Base-by-base conservation (phyloP, 2,113 vertebrate species). In the Melanerpes aurifrons region DNA sequence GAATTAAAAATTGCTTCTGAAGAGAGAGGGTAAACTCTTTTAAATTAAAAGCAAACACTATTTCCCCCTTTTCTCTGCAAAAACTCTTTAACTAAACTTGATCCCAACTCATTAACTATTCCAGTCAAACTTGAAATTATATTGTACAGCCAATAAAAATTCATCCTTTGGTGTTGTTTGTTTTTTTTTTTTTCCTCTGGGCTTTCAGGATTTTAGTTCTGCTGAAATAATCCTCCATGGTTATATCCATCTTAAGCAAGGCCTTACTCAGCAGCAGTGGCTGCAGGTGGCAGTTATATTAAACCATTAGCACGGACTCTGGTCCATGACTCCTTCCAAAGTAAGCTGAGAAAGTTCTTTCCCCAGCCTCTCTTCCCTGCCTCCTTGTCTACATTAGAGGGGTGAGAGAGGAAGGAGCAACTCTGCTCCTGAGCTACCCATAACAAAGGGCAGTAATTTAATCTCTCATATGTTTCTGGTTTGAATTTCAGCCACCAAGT, bases 41-140 rank as follows among this genome's bases (percentile, higher is more conserved):
- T 50, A 92, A 91, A 93, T 94, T 76, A 89, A 91, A 94, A 66
- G 29, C 50, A 92, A 94, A 89, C 24, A 87, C 10, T 26, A 19
- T 82, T 85, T 92, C 62, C 12, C 19, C 6, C 4, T 68, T 77
- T 74, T 50, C 53, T 16, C n/a, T 66, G 10, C 3, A 14, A 85
- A 87, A 79, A 20, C 7, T 78, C 74, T 57, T 67, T 76, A 70
- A 68, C 28, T 86, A 82, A 92, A 57, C 18, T 89, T 69, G 40
- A 50, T 40, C 24, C 28, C 84, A 74, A 64, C 31, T 82, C 54
- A 81, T 70, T 56, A 75, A 62, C 20, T 76, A 54, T 85, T 89
- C 50, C 9, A 58, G 29, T 69, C 45, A 72, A 89, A 91, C 53
- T 82, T 62, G 22, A 92, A 90, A 84, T 92, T 4, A 48, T 45